These are phyloP conservation scores for Blomia tropicalis DNA, from an alignment of 2,888 invertebrate genomes.

Conservation along the genomic window DNA sequence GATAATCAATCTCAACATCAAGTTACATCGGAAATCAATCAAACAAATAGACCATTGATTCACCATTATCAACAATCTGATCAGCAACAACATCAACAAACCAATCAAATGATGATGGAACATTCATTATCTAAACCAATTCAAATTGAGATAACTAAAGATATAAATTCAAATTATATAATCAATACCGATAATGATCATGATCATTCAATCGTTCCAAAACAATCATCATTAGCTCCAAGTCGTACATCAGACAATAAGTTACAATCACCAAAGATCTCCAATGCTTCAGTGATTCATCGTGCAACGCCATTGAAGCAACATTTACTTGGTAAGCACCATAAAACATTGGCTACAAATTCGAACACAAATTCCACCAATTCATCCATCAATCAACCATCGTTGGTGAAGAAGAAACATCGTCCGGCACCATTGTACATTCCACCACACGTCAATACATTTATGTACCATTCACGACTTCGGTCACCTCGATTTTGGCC, in stretches of 20 bases:
- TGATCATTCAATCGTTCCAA: too few species aligned
- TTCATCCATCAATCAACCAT: not conserved
- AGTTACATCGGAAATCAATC: not conserved
- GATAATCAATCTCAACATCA: slow-evolving; percentile 18
- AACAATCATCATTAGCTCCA: too few species aligned
- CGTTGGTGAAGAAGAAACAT: slow-evolving; percentile 15
- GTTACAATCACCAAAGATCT: not conserved
- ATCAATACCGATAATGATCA: not conserved
- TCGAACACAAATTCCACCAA: slow-evolving; percentile 15
- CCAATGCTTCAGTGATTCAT: too few species aligned
- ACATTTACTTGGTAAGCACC: not conserved
- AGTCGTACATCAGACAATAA: not conserved
- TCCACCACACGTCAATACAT: slow-evolving; percentile 38
- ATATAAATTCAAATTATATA: slow-evolving; percentile 9
- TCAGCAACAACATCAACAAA: not conserved
- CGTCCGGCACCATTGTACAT: slow-evolving; percentile 35
- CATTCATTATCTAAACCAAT: not conserved
- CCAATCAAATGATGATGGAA: not conserved
- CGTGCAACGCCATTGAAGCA: not conserved
- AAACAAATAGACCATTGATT: too few species aligned
- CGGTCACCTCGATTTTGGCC: slow-evolving; percentile 39
- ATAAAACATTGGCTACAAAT: not conserved
- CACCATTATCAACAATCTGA: not conserved
- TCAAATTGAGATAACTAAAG: not conserved
- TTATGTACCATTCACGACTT: slow-evolving; percentile 41